Conservation (phyloP, 2,888 invertebrate genomes). For the Cataglyphis albicans region DNA sequence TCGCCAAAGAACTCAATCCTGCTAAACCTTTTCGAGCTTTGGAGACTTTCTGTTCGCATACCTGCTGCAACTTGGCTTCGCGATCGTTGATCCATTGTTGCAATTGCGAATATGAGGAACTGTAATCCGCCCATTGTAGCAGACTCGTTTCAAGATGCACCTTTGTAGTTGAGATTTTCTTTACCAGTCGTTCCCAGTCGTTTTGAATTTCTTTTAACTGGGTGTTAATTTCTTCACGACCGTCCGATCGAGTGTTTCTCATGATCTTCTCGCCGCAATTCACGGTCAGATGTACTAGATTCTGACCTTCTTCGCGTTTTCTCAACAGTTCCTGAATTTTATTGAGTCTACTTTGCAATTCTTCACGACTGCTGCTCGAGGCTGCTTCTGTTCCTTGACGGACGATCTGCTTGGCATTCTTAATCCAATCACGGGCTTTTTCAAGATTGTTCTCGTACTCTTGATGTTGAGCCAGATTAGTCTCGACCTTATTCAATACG, state of each 20-base stretch:
- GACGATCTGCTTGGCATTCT: constrained; percentile 93
- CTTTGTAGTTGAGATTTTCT: constrained; percentile 96
- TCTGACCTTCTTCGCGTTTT: constrained; percentile 95
- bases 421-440: constrained; percentile 94
- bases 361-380: constrained; percentile 92
- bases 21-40: constrained; percentile 93
- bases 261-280: constrained; percentile 96
- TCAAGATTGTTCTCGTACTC: constrained; percentile 92
- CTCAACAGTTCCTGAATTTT: constrained; percentile 93
- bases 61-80: constrained; percentile 96
- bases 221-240: constrained; percentile 94
- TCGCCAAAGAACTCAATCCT: constrained; percentile 92
- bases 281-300: constrained; percentile 93
- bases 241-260: constrained; percentile 95
- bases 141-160: constrained; percentile 96
- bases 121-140: constrained; percentile 98
- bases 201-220: constrained; percentile 96
- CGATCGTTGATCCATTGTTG: constrained; percentile 98
- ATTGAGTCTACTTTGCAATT: constrained; percentile 92
- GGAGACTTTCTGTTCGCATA: constrained; percentile 93
- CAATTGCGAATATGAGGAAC: constrained; percentile 95
- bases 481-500: constrained; percentile 95
- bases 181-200: constrained; percentile 96
- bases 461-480: constrained; percentile 94
- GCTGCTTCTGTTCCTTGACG: constrained; percentile 93